Percentiles rank a stretch among this genome's conserved stretches.
phyloP scores from a whole-genome alignment of 2,888 invertebrate species.

The Lasioglossum morio region DNA sequence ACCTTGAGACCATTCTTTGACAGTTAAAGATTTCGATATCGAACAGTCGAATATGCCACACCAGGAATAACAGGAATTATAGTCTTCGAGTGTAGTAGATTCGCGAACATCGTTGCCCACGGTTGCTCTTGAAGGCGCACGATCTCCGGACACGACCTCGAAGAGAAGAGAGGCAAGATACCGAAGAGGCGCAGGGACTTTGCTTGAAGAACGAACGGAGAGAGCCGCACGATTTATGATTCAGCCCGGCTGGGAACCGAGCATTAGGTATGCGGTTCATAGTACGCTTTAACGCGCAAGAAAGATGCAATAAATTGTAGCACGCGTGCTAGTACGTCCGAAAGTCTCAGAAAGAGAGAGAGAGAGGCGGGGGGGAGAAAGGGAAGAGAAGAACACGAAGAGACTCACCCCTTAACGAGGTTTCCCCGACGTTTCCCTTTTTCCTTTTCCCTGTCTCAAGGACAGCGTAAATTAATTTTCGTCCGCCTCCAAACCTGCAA shows the following conservation, averaged over 20 bases:
- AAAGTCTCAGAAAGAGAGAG: constrained; percentile 40
- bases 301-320: constrained; percentile 80
- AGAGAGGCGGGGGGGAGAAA: constrained; percentile 41
- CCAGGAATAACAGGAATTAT: constrained; percentile 29
- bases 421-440: constrained; percentile 37
- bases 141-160: constrained; percentile 48
- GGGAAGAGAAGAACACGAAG: background rate
- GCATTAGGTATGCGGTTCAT: constrained; percentile 79
- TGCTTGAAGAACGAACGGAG: constrained; percentile 40
- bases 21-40: background rate
- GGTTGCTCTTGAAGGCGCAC: constrained; percentile 43
- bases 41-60: background rate
- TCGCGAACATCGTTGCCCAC: constrained; percentile 33
- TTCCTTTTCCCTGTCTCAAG: constrained; percentile 9
- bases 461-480: constrained; percentile 49
- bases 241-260: constrained; percentile 72
- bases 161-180: constrained; percentile 47
- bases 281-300: constrained; percentile 79
- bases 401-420: constrained; percentile 62
- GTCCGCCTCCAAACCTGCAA: constrained; percentile 6
- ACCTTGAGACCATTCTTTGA: background rate
- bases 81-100: constrained; percentile 9
- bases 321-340: constrained; percentile 73
- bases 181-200: constrained; percentile 36
- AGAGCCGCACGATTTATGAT: constrained; percentile 76